Percentiles rank a stretch among this genome's conserved stretches.
Conservation (phyloP, 2,888 invertebrate species). For the Horisme vitalbata region DNA sequence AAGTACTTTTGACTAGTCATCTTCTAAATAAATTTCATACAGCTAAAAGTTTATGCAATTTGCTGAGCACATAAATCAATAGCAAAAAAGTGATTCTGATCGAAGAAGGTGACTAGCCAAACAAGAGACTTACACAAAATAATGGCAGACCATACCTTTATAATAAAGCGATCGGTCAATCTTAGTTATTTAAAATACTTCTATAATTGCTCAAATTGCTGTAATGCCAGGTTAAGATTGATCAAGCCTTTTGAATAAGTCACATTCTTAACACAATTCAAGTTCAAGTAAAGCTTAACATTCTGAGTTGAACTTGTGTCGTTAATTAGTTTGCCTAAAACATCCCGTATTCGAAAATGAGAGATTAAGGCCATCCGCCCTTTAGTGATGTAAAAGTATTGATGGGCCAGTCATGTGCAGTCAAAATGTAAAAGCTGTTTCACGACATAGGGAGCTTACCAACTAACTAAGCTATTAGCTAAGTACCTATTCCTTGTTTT, state of each 20-base stretch:
- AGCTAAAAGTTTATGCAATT: no score
- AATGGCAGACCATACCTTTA: neutral
- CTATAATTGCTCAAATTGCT: conserved; percentile 13
- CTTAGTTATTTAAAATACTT: neutral
- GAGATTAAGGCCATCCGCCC: conserved; percentile 10
- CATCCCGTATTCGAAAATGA: conserved; percentile 7
- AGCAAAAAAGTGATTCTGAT: no score
- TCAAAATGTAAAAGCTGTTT: conserved; percentile 3
- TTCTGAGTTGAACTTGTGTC: conserved; percentile 18
- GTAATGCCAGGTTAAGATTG: conserved; percentile 32
- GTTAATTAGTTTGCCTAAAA: conserved; percentile 6
- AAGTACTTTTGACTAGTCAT: no score
- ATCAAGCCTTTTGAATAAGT: conserved; percentile 45
- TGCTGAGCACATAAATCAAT: no score
- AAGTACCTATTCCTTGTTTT: no score
- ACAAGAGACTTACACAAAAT: neutral
- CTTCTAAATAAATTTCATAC: no score
- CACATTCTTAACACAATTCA: conserved; percentile 25
- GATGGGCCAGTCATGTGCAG: conserved; percentile 5
- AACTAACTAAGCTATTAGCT: no score
- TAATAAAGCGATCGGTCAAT: neutral
- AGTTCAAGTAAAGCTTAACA: conserved; percentile 23
- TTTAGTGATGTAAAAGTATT: neutral
- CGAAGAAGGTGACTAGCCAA: no score
- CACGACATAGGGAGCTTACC: neutral